Percentiles rank a stretch among this genome's conserved stretches.
Conservation (phyloP, 2,113 vertebrate species). For the Trematocara variabile region DNA sequence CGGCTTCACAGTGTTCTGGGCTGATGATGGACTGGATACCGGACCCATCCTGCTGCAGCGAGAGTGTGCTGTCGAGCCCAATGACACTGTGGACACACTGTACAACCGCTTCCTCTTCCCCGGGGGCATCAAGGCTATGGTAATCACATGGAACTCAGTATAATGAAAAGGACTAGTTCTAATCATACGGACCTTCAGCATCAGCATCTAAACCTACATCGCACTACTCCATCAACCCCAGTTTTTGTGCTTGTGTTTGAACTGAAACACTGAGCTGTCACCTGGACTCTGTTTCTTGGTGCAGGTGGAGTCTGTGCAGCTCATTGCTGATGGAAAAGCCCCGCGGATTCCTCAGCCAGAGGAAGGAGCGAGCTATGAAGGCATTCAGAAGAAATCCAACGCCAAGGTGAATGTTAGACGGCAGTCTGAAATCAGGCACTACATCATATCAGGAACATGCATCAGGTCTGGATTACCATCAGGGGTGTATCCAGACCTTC, state of each 20-base stretch:
- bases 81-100: constrained; percentile 90
- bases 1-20: constrained; percentile 96
- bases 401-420: constrained; percentile 79
- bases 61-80: constrained; percentile 83
- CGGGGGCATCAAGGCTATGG: constrained; percentile 95
- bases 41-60: constrained; percentile 92
- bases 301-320: constrained; percentile 92
- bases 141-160: constrained; percentile 49
- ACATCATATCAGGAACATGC: not conserved
- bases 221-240: not conserved
- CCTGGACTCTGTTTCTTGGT: not conserved
- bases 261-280: not conserved
- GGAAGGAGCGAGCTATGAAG: constrained; percentile 92
- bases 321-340: constrained; percentile 91
- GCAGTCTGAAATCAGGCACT: not conserved
- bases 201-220: not conserved
- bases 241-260: not conserved
- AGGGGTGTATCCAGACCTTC: not conserved
- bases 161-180: not conserved
- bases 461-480: not conserved
- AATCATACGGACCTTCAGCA: not conserved
- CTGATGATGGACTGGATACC: constrained; percentile 94
- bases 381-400: constrained; percentile 94
- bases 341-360: constrained; percentile 82
- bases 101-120: constrained; percentile 97